These are phyloP conservation scores for Apis mellifera DNA, from an alignment of 1,140 invertebrate genomes.

Conservation along the genomic window DNA sequence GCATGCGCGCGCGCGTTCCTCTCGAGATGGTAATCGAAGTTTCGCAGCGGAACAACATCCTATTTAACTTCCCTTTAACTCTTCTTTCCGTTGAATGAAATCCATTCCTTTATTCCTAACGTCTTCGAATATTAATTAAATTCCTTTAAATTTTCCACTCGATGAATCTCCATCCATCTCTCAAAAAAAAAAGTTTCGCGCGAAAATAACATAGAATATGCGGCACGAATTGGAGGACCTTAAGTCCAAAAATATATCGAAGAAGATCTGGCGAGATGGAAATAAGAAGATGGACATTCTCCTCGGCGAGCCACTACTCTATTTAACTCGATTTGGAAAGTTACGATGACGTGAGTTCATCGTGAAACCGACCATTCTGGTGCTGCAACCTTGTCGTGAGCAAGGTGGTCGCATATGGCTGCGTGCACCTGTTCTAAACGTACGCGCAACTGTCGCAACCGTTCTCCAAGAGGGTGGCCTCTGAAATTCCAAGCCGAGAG, in stretches of 20 bases:
- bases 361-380: constrained; percentile 61
- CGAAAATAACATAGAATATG: constrained; percentile 22
- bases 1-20: background rate
- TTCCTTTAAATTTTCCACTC: background rate
- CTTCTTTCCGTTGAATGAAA: too few relatives aligned
- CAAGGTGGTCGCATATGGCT: constrained; percentile 67
- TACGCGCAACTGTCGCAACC: constrained; percentile 52
- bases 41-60: constrained; percentile 3
- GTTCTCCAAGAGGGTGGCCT: constrained; percentile 16
- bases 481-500: background rate
- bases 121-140: too few relatives aligned
- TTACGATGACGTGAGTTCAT: constrained; percentile 44
- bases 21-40: background rate
- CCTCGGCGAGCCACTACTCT: constrained; percentile 18
- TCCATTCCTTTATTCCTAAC: too few relatives aligned
- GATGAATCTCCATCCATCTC: too few relatives aligned
- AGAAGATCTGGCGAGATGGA: background rate
- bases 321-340: constrained; percentile 38
- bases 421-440: constrained; percentile 58
- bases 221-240: constrained; percentile 9
- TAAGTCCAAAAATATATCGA: constrained; percentile 29
- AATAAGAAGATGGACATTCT: background rate
- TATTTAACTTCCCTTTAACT: background rate
- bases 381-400: constrained; percentile 61
- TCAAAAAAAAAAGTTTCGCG: background rate